Conservation (phyloP, 1,140 invertebrate genomes). For the Neuroterus valhalla region DNA sequence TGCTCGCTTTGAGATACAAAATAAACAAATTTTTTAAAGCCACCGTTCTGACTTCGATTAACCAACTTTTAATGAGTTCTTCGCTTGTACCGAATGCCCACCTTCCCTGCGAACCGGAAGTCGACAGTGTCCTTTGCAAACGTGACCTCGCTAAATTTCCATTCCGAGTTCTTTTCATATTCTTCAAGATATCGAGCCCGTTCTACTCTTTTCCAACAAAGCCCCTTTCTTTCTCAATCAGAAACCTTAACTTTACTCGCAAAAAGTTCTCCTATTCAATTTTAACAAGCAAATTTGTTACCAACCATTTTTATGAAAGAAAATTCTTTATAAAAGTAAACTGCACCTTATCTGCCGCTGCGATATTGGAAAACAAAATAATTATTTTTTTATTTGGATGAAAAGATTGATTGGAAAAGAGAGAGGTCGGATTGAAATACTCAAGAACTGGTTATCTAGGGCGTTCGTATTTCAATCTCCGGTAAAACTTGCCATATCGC, state of each 20-base stretch:
- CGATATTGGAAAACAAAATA: constrained; percentile 4
- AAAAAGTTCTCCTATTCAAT: not conserved
- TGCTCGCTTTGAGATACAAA: constrained; percentile 1
- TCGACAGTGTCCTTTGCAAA: constrained; percentile 32
- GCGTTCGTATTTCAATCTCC: constrained; percentile 3
- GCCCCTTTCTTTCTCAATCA: not conserved
- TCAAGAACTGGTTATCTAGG: not conserved
- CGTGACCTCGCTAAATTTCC: constrained; percentile 14
- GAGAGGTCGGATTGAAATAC: constrained; percentile 8
- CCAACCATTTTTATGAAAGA: not conserved
- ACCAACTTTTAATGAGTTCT: constrained; percentile 23
- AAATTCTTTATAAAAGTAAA: not conserved
- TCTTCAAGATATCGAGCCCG: not conserved
- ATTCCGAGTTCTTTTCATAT: constrained; percentile 6
- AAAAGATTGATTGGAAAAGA: constrained; percentile 27
- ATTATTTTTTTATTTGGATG: not conserved
- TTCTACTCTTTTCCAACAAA: constrained; percentile 9
- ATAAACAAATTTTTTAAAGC: constrained; percentile 20
- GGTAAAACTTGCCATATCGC: not conserved
- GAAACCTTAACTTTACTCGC: not conserved
- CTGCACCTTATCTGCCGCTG: not conserved
- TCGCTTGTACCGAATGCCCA: constrained; percentile 26
- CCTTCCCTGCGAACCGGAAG: constrained; percentile 36
- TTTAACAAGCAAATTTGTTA: no score
- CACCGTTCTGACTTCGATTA: not conserved